Base-by-base conservation (phyloP, 2,888 invertebrate genomes). In the Campopleginae sp. region DNA sequence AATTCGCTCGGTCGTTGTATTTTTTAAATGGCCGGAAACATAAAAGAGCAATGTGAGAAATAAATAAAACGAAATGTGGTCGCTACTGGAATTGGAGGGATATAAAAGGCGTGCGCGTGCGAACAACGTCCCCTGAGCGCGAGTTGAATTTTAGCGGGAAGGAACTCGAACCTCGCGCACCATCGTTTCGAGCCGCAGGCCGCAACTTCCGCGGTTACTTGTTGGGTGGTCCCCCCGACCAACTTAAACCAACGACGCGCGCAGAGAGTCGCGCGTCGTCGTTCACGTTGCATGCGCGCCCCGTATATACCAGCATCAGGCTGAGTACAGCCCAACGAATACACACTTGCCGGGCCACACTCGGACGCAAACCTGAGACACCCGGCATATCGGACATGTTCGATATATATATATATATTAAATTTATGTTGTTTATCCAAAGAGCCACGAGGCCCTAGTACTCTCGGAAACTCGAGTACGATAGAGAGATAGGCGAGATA, bases 161-260 rank as follows among this genome's bases (percentile, higher is more conserved):
- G 79, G 71, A 82, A 54, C 72, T 66, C n/a, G 31, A 71, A 27
- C 61, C 54, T 42, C 70, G 77, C 68, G 75, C 66, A 48, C 72
- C 66, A 68, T 80, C 81, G 80, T 81, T 74, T 71, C 48, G 63
- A 72, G 61, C 86, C 89, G 87, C 88, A 88, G 88, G 87, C 89
- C 88, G 87, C 86, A 88, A 91, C 91, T 91, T 91, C 90, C 91
- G 91, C 90, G 88, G 88, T 87, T 83, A 87, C 86, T 75, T 83
- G 89, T 86, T 91, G 91, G 91, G 91, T 91, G 91, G 91, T 91
- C 91, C 80, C 77, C 91, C 80, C 77, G 78, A 54, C 77, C 79
- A 80, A 85, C 75, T 76, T 78, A 76, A 72, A 63, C 77, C 27
- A 54, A 17, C 81, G 38, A 7, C 38, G 77, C 38, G n/a, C 14